Conservation (phyloP, 2,113 vertebrate genomes). For the Bettongia penicillata region DNA sequence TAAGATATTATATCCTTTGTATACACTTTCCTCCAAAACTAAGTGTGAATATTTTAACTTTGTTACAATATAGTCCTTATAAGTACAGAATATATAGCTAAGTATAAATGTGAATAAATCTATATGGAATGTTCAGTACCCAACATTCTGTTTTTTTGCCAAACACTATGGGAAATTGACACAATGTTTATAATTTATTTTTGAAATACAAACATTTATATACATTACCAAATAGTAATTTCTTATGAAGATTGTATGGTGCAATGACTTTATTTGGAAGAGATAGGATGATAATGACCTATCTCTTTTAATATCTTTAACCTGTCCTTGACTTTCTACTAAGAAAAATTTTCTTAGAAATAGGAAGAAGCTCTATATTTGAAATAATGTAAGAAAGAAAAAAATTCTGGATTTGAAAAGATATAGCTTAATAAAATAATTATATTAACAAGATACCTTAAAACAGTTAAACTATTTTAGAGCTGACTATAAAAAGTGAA, state of each 20-base stretch:
- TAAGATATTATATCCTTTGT: conserved; percentile 2
- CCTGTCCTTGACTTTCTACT: neutral
- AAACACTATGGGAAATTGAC: conserved; percentile 3
- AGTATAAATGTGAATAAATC: conserved; percentile 44
- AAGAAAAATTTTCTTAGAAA: conserved; percentile 48
- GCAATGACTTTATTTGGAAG: conserved; percentile 53
- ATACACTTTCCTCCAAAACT: neutral
- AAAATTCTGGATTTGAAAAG: conserved; percentile 24
- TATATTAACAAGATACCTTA: conserved; percentile 12
- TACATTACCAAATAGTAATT: conserved; percentile 21
- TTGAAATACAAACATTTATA: conserved; percentile 11
- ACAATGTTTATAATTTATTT: conserved; percentile 56
- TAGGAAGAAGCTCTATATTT: conserved; percentile 4
- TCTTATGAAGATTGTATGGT: conserved; percentile 11
- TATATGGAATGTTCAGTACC: neutral
- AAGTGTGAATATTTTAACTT: conserved; percentile 54
- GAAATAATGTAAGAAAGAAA: conserved; percentile 26
- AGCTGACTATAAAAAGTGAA: neutral
- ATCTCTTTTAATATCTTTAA: conserved; percentile 13
- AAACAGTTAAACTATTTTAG: conserved; percentile 37
- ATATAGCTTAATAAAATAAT: conserved; percentile 13
- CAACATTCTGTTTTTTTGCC: neutral
- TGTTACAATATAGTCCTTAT: conserved; percentile 17
- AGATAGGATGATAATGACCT: neutral
- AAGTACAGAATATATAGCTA: neutral